phyloP scores from a whole-genome alignment of 2,888 invertebrate species.

The Marasmarcha lunaedactyla region DNA sequence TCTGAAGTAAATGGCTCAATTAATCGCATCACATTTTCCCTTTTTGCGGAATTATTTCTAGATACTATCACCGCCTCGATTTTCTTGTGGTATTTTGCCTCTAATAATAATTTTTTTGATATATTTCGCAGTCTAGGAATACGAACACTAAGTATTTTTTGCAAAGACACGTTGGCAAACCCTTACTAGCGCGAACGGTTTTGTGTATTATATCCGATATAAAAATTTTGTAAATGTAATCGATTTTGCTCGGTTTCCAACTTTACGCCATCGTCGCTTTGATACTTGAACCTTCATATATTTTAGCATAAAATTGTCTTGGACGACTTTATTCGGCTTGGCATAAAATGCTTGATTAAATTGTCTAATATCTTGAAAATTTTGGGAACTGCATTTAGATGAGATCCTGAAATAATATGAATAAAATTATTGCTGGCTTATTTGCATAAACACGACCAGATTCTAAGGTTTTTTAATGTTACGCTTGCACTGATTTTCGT shows the following conservation, averaged over 20 bases:
- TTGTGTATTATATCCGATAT: no score
- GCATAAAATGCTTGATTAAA: no score
- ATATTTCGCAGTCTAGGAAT: no score
- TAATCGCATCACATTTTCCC: constrained; percentile 11
- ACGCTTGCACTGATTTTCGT: constrained; percentile 2
- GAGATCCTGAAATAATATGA: no score
- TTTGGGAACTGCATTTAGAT: no score
- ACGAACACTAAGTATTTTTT: no score
- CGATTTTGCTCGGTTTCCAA: constrained; percentile 4
- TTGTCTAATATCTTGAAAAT: no score
- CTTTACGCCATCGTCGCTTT: constrained; percentile 7
- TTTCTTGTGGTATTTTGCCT: not conserved
- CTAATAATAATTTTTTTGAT: no score
- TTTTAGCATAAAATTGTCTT: constrained; percentile 5
- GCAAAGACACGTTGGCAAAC: no score
- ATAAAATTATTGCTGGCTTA: constrained; percentile 3
- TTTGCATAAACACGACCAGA: not conserved
- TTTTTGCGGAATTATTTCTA: constrained; percentile 2
- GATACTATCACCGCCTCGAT: constrained; percentile 11
- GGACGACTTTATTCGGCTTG: no score
- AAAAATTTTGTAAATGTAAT: no score
- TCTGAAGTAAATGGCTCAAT: constrained; percentile 11
- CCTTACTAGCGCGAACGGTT: no score
- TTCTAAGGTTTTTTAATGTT: constrained; percentile 1
- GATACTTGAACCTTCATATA: constrained; percentile 5